Percentiles rank a stretch among this genome's conserved stretches.
Evolutionary conservation across 2,888 invertebrate species (phyloP).

Genomic region (Agrypnus murinus): DNA sequence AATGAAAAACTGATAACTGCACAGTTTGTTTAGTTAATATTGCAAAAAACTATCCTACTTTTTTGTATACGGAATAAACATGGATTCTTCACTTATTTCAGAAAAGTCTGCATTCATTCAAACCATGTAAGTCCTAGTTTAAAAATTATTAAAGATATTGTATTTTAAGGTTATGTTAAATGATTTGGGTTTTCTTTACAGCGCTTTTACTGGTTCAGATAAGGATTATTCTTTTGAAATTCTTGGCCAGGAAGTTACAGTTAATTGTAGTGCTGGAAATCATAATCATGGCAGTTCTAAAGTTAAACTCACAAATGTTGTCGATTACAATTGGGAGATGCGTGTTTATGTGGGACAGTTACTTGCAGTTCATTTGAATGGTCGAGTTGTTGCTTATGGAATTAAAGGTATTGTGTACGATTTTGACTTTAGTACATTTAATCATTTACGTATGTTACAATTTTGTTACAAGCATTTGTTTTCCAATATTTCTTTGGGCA

Average conservation of each 20-base stretch:
- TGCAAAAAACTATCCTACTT: too few species aligned
- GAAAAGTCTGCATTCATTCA: constrained; percentile 61
- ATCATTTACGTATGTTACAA: neutral
- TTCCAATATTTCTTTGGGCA: constrained; percentile 10
- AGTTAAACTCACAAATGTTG: constrained; percentile 91
- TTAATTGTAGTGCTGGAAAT: constrained; percentile 81
- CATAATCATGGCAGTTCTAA: constrained; percentile 90
- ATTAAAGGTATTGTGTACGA: constrained; percentile 94
- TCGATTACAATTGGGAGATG: constrained; percentile 95
- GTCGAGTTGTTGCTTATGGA: constrained; percentile 91
- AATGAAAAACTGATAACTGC: too few species aligned
- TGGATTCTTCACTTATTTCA: constrained; percentile 59
- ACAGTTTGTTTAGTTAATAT: too few species aligned
- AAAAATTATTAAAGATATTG: too few species aligned
- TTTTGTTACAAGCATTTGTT: too few species aligned
- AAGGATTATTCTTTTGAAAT: constrained; percentile 67
- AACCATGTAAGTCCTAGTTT: constrained; percentile 61
- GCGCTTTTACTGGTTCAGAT: constrained; percentile 66
- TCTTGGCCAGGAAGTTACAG: constrained; percentile 77
- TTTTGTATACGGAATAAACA: constrained; percentile 30
- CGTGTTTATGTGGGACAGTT: constrained; percentile 91
- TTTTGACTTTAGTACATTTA: constrained; percentile 23
- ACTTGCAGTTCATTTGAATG: constrained; percentile 89
- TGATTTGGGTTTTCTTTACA: constrained; percentile 54
- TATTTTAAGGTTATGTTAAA: constrained; percentile 48